These are phyloP conservation scores for Zeugodacus cucurbitae DNA, from an alignment of 1,140 invertebrate species.

Conservation along the genomic window DNA sequence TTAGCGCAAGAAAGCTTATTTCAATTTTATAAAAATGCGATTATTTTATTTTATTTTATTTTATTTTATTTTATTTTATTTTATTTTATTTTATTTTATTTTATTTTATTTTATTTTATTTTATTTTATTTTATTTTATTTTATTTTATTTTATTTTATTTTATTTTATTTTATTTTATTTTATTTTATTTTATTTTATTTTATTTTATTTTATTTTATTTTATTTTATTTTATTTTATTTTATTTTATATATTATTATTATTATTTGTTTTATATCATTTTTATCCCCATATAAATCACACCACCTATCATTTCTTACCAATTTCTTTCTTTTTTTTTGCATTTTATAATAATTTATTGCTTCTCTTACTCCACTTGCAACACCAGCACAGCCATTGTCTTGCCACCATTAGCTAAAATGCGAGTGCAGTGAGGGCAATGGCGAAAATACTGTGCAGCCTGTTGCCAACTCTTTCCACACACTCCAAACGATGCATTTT, in stretches of 20 bases:
- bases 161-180: neutral
- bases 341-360: neutral
- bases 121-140: neutral
- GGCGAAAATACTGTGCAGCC: neutral
- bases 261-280: too few relatives aligned
- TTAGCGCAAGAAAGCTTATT: too few relatives aligned
- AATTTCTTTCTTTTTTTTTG: neutral
- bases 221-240: neutral
- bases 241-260: neutral
- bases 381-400: neutral
- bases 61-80: neutral
- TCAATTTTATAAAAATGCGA: too few relatives aligned
- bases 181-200: neutral
- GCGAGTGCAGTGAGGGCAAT: neutral
- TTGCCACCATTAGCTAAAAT: neutral
- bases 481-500: neutral
- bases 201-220: neutral
- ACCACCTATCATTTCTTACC: neutral
- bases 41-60: slow-evolving; percentile 2
- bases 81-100: neutral
- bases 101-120: neutral
- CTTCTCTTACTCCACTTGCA: neutral
- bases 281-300: neutral
- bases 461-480: neutral
- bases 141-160: neutral